phyloP scores from a whole-genome alignment of 2,888 invertebrate genomes.

The Gortyna flavago region DNA sequence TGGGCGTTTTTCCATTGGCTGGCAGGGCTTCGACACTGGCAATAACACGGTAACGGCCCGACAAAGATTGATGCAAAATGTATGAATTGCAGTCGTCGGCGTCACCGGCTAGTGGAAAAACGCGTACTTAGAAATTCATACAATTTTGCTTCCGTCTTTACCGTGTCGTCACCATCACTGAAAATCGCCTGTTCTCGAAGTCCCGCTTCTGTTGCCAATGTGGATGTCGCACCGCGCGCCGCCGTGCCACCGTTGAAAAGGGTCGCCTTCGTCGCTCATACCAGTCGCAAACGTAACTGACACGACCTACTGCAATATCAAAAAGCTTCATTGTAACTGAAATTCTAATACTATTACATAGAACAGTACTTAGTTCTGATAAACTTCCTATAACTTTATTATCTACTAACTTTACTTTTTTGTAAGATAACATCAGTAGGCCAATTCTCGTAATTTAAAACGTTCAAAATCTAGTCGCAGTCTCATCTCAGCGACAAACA shows the following conservation, averaged over 20 bases:
- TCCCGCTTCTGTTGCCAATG: not conserved
- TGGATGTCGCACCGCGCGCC: too few relatives aligned
- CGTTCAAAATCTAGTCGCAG: too few relatives aligned
- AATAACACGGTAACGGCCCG: not conserved
- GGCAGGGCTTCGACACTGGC: not conserved
- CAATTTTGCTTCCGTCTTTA: conserved; percentile 45
- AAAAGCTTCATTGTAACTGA: not conserved
- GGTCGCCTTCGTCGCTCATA: not conserved
- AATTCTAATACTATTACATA: conserved; percentile 5
- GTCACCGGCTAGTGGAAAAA: conserved; percentile 39
- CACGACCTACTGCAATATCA: conserved; percentile 32
- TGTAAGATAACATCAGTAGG: not conserved
- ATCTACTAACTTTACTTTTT: not conserved
- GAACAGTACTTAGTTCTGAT: not conserved
- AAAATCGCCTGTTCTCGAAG: not conserved
- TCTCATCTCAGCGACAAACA: too few relatives aligned
- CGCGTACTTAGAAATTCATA: conserved; percentile 35
- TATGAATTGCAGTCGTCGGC: conserved; percentile 15
- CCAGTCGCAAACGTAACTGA: conserved; percentile 34
- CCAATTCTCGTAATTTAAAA: too few relatives aligned
- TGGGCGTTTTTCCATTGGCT: conserved; percentile 44
- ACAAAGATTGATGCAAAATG: conserved; percentile 42
- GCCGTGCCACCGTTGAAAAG: not conserved
- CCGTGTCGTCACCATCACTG: not conserved
- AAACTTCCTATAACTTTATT: not conserved